phyloP scores from a whole-genome alignment of 2,113 vertebrate species.

The Emydocephalus ijimae region DNA sequence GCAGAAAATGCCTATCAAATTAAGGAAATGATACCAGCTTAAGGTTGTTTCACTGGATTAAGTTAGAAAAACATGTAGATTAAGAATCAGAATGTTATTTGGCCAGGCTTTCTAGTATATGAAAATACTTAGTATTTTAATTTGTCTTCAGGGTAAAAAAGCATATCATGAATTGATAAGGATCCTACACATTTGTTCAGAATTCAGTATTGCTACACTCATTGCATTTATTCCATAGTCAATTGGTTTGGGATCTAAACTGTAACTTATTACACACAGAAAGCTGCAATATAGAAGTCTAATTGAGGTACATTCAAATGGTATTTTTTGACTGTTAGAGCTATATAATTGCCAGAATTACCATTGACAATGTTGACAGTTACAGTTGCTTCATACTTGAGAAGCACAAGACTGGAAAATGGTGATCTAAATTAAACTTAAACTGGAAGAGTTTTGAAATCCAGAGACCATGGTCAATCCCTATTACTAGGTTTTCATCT shows the following conservation, averaged over 20 bases:
- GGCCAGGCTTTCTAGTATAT: background rate
- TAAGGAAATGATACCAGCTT: background rate
- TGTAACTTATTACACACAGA: background rate
- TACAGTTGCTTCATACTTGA: background rate
- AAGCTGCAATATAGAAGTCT: background rate
- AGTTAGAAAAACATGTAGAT: background rate
- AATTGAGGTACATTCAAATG: background rate
- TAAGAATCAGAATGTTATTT: background rate
- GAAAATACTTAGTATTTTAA: background rate
- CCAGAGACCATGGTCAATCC: background rate
- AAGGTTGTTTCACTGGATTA: background rate
- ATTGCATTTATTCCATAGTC: background rate
- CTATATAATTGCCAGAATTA: background rate
- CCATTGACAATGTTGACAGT: background rate
- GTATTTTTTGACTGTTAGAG: background rate
- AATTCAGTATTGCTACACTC: background rate
- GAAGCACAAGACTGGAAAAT: background rate
- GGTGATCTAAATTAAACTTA: background rate
- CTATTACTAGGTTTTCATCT: fast-evolving
- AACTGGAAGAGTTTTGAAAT: fast-evolving
- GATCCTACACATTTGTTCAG: background rate
- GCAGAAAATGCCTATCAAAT: background rate
- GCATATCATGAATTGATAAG: background rate
- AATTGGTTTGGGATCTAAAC: background rate
- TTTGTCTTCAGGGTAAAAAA: background rate